Percentiles rank a stretch among this genome's conserved stretches.
Conservation (phyloP, 2,797 vertebrate genomes). For the Selene dorsalis region DNA sequence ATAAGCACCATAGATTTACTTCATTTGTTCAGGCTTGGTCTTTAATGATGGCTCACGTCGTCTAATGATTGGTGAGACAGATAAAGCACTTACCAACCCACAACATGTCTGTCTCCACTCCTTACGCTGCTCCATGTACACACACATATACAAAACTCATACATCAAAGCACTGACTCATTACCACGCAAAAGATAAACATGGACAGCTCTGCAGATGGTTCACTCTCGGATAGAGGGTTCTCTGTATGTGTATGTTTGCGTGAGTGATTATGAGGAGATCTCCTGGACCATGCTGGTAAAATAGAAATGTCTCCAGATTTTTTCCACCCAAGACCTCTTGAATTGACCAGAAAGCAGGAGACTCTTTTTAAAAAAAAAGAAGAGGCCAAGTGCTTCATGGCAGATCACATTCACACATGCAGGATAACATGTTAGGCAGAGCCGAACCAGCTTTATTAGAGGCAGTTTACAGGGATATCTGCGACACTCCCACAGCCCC, state of each 20-base stretch:
- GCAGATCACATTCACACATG: conserved; percentile 63
- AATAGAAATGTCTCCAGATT: conserved; percentile 47
- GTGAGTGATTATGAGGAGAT: conserved; percentile 59
- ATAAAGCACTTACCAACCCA: conserved; percentile 51
- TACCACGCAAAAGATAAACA: conserved; percentile 73
- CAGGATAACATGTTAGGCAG: conserved; percentile 42
- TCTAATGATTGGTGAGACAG: too few species aligned
- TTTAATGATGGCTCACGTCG: too few species aligned
- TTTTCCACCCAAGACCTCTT: conserved; percentile 51
- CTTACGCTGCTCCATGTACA: conserved; percentile 54
- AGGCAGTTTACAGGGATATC: conserved; percentile 65
- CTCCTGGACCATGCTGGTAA: conserved; percentile 50
- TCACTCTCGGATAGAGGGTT: conserved; percentile 57
- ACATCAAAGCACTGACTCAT: conserved; percentile 75
- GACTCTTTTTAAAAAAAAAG: conserved; percentile 31
- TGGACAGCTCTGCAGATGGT: conserved; percentile 68
- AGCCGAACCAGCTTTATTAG: conserved; percentile 63
- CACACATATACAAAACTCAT: conserved; percentile 70
- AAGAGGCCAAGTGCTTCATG: conserved; percentile 25
- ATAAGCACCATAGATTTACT: too few species aligned
- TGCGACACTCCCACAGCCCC: conserved; percentile 62
- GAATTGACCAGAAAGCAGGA: conserved; percentile 48
- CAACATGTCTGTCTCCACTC: conserved; percentile 71
- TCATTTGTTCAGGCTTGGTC: too few species aligned
- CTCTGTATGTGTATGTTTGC: conserved; percentile 67